Conservation (phyloP, 2,113 vertebrate genomes). For the Seriola rivoliana region DNA sequence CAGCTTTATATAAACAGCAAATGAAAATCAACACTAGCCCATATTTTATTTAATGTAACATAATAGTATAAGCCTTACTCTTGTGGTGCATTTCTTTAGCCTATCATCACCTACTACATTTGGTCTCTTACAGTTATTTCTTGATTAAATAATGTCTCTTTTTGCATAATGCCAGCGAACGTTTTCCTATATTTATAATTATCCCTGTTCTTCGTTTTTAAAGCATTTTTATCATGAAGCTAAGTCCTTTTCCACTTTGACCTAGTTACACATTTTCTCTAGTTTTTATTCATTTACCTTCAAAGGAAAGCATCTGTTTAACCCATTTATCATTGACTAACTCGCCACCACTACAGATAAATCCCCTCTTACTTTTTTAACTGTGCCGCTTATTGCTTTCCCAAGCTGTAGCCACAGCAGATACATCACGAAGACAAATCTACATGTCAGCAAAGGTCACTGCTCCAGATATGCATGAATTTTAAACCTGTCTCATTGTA, state of each 20-base stretch:
- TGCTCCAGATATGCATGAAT: slow-evolving; percentile 69
- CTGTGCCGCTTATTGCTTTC: slow-evolving; percentile 76
- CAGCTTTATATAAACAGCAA: neutral
- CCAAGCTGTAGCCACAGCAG: slow-evolving; percentile 54
- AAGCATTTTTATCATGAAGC: slow-evolving; percentile 15
- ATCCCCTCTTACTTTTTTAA: slow-evolving; percentile 74
- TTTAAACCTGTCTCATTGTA: slow-evolving; percentile 60
- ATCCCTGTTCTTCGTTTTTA: slow-evolving; percentile 16
- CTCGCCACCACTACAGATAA: slow-evolving; percentile 61
- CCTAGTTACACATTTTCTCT: slow-evolving; percentile 59
- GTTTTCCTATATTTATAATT: slow-evolving; percentile 3
- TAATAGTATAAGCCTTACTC: neutral
- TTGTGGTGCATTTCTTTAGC: neutral
- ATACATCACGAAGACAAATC: slow-evolving; percentile 76
- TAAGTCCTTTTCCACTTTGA: slow-evolving; percentile 56
- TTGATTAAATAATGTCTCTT: neutral
- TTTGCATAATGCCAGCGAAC: neutral
- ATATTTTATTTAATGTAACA: neutral
- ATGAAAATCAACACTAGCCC: neutral
- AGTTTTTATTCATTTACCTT: slow-evolving; percentile 69
- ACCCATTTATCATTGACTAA: slow-evolving; percentile 73
- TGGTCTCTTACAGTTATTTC: neutral
- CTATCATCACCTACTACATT: neutral
- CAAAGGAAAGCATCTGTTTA: slow-evolving; percentile 71
- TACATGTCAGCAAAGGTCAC: slow-evolving; percentile 67